Evolutionary conservation across 2,888 invertebrate species (phyloP).

Genomic region (Empis livida): DNA sequence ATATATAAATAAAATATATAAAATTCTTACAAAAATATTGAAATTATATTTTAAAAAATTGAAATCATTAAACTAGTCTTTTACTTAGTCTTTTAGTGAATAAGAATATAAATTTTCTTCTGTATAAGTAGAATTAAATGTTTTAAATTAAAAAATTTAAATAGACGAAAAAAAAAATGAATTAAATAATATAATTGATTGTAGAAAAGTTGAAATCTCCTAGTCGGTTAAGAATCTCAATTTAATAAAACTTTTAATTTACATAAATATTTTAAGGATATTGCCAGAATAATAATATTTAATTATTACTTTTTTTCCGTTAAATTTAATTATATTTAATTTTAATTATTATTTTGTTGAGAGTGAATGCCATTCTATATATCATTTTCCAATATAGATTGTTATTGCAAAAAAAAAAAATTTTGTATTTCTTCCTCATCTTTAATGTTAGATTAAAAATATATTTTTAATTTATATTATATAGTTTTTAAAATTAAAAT

Average conservation of each 20-base stretch:
- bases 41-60: too few species aligned
- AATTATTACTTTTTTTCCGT: not conserved
- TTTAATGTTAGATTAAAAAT: too few species aligned
- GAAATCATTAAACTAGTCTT: not conserved
- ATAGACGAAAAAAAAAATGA: not conserved
- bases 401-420: too few species aligned
- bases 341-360: too few species aligned
- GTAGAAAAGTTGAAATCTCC: not conserved
- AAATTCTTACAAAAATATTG: not conserved
- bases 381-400: too few species aligned
- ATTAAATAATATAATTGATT: not conserved
- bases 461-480: too few species aligned
- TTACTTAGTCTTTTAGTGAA: not conserved
- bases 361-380: too few species aligned
- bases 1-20: not conserved
- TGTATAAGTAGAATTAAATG: not conserved
- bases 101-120: not conserved
- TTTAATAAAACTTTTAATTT: not conserved
- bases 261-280: not conserved
- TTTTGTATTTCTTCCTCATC: too few species aligned
- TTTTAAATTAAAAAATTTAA: not conserved
- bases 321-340: too few species aligned
- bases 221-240: not conserved
- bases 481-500: too few species aligned
- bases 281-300: not conserved